Percentiles rank a stretch among this genome's conserved stretches.
Conservation (phyloP, 2,113 vertebrate species). For the Zosterops pallidus region DNA sequence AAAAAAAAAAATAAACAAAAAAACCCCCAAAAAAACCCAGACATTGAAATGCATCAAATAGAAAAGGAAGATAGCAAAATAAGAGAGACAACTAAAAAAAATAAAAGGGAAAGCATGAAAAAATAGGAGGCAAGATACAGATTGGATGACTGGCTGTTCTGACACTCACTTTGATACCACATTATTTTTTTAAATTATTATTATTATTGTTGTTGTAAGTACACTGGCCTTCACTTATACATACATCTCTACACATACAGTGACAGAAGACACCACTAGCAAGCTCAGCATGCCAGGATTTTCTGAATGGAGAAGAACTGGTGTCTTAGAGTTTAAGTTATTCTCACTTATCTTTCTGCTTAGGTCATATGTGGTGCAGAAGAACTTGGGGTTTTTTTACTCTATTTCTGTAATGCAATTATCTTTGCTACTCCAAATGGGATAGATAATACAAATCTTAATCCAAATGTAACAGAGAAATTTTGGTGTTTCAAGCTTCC, state of each 20-base stretch:
- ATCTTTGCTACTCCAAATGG: neutral
- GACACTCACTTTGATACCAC: neutral
- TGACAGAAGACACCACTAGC: neutral
- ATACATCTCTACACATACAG: neutral
- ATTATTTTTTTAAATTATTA: neutral
- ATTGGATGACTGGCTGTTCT: neutral
- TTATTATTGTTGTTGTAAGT: neutral
- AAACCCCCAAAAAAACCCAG: neutral
- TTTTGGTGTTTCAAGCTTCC: neutral
- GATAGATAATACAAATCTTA: neutral
- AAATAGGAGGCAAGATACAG: neutral
- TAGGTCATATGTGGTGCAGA: neutral
- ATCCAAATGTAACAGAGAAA: neutral
- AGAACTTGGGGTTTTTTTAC: rapidly evolving
- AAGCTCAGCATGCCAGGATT: neutral
- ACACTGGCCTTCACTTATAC: neutral
- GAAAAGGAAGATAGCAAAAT: neutral
- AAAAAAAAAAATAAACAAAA: neutral
- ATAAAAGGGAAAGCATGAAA: neutral
- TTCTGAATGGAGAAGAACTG: neutral
- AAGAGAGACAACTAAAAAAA: neutral
- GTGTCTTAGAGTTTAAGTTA: neutral
- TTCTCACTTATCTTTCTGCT: neutral
- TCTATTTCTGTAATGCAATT: neutral
- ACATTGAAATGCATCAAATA: neutral